A percentile compares a stretch with the other conserved stretches of the same genome.
Conservation (phyloP, 1,140 invertebrate genomes). For the Pectinophora gossypiella region DNA sequence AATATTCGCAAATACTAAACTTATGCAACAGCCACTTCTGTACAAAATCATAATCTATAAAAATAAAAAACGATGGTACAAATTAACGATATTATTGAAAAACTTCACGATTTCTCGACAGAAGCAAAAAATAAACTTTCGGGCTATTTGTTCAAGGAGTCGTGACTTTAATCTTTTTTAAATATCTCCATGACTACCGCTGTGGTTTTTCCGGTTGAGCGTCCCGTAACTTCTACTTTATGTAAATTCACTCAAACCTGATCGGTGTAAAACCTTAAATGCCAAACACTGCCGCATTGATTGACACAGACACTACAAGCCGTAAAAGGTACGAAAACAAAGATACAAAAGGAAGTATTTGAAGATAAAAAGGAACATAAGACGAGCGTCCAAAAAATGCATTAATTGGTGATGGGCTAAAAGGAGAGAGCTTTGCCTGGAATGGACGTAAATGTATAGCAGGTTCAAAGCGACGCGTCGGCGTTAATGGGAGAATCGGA, state of each 20-base stretch:
- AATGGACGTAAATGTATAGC: constrained; percentile 33
- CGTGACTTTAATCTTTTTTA: constrained; percentile 4
- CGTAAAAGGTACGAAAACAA: neutral
- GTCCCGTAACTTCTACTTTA: too few relatives aligned
- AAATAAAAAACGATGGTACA: neutral
- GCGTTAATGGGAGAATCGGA: constrained; percentile 35
- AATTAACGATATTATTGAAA: too few relatives aligned
- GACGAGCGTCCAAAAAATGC: constrained; percentile 30
- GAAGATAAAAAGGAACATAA: constrained; percentile 26
- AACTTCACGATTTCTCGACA: neutral
- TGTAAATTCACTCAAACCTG: too few relatives aligned
- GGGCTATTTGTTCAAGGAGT: constrained; percentile 5
- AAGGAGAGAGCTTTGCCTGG: constrained; percentile 23
- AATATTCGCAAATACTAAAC: neutral
- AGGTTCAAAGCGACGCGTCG: constrained; percentile 30
- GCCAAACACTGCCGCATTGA: neutral
- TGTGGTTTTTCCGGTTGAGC: neutral
- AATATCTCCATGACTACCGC: neutral
- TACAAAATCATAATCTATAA: neutral
- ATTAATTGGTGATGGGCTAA: constrained; percentile 42
- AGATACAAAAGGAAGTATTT: constrained; percentile 29
- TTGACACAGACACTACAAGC: neutral
- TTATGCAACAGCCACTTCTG: neutral
- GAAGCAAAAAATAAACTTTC: neutral
- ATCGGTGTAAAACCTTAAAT: neutral